A percentile compares a stretch with the other conserved stretches of the same genome.
Evolutionary conservation across 2,113 vertebrate genomes (phyloP).

Genomic region (Rhabdornis inornatus): DNA sequence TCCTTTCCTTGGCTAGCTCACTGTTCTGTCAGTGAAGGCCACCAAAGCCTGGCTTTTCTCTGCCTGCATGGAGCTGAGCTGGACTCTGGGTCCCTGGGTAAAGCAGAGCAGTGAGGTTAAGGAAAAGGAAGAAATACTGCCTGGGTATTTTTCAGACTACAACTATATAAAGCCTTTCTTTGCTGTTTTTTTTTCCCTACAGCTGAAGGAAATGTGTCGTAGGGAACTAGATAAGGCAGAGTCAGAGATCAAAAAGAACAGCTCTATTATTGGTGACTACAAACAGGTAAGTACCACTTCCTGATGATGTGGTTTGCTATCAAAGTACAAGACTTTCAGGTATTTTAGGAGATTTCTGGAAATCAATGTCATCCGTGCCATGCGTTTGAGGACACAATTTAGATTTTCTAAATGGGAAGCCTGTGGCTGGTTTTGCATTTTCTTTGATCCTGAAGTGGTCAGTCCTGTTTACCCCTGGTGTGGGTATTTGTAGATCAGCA

Average conservation of each 20-base stretch:
- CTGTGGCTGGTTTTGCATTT: neutral
- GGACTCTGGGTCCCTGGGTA: neutral
- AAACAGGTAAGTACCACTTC: conserved; percentile 84
- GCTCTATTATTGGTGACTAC: conserved; percentile 97
- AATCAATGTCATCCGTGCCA: neutral
- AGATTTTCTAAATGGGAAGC: neutral
- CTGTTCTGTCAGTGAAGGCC: neutral
- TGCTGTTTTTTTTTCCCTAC: neutral
- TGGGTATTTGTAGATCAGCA: neutral
- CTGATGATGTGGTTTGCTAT: neutral
- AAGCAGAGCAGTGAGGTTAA: neutral
- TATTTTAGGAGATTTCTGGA: neutral
- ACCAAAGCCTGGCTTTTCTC: neutral
- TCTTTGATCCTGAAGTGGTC: neutral
- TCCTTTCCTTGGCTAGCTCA: neutral
- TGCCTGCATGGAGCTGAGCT: neutral
- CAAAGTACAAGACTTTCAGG: neutral
- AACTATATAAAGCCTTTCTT: neutral
- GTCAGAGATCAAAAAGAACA: conserved; percentile 96
- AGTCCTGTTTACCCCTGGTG: neutral
- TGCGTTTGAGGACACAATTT: neutral
- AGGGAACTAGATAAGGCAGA: conserved; percentile 96
- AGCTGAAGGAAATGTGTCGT: conserved; percentile 98
- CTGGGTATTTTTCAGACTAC: neutral
- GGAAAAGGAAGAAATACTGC: neutral